Conservation (phyloP, 2,888 invertebrate genomes). For the Strigamia maritima region DNA sequence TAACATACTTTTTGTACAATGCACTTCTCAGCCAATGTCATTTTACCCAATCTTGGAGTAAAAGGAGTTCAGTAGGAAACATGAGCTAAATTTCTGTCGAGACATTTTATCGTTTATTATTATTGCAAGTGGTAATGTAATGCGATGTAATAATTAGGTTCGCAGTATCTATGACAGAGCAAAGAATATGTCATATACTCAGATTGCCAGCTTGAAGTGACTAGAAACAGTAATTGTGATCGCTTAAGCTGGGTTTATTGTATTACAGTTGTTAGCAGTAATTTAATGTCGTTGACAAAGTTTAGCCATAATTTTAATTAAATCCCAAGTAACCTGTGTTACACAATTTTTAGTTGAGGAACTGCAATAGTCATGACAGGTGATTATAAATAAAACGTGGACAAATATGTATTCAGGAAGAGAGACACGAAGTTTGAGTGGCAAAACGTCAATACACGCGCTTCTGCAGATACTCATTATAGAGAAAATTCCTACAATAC, state of each 20-base stretch:
- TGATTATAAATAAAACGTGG: neutral
- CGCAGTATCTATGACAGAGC: neutral
- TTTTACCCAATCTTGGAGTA: no score
- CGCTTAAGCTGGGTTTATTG: neutral
- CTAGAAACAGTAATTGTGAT: neutral
- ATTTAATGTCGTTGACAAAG: neutral
- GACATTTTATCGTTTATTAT: no score
- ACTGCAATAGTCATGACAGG: neutral
- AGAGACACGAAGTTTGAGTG: neutral
- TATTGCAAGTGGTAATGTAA: neutral
- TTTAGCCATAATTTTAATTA: neutral
- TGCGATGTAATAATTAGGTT: neutral
- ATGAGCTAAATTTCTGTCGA: no score
- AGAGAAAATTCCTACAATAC: constrained; percentile 10
- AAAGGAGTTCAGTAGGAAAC: no score
- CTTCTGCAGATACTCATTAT: neutral
- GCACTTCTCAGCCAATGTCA: no score
- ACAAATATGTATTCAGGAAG: neutral
- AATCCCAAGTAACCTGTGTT: neutral
- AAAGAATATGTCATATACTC: neutral
- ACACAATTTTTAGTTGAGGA: no score
- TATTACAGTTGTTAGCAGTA: neutral
- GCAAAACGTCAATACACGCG: neutral
- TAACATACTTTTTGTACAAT: no score
- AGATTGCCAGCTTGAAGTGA: neutral